Percentiles rank a stretch among this genome's conserved stretches.
These are phyloP conservation scores for Drosophila crucigera DNA, from an alignment of 2,888 invertebrate genomes.

Conservation along the genomic window DNA sequence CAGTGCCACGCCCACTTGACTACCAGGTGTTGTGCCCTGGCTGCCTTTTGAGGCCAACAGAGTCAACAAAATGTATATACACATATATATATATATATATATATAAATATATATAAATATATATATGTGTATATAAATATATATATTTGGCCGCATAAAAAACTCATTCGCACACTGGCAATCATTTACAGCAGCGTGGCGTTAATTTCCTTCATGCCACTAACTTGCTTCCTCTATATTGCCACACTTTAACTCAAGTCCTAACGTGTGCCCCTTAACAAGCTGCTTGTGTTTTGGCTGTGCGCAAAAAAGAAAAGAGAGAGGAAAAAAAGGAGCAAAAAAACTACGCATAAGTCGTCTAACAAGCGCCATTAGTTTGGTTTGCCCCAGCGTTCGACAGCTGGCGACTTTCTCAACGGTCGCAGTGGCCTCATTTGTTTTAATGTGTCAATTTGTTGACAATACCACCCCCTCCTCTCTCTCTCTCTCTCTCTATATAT, in stretches of 20 bases:
- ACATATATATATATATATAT: conserved; percentile 18
- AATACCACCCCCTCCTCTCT: conserved; percentile 9
- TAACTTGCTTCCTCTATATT: conserved; percentile 49
- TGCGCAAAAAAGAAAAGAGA: not conserved
- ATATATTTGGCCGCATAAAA: conserved; percentile 42
- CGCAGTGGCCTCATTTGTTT: conserved; percentile 80
- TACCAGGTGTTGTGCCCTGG: conserved; percentile 33
- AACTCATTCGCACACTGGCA: conserved; percentile 54
- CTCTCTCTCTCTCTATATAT: not conserved
- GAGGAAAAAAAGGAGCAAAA: not conserved
- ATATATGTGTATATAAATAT: conserved; percentile 22
- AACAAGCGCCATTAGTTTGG: conserved; percentile 74
- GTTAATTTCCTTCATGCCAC: conserved; percentile 72
- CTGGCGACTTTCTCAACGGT: conserved; percentile 59
- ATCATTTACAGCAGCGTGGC: conserved; percentile 58
- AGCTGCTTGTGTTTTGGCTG: conserved; percentile 7
- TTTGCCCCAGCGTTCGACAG: conserved; percentile 60
- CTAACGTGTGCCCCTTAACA: conserved; percentile 9
- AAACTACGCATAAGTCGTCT: conserved; percentile 69
- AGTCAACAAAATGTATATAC: conserved; percentile 26
- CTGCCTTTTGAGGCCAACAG: conserved; percentile 7
- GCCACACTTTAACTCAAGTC: conserved; percentile 56
- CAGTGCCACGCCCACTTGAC: conserved; percentile 21
- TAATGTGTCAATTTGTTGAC: conserved; percentile 81
- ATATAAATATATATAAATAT: conserved; percentile 22